These are phyloP conservation scores for Henricia sp. DNA, from an alignment of 53 echinoderm and acorn worm genomes.

Conservation along the genomic window DNA sequence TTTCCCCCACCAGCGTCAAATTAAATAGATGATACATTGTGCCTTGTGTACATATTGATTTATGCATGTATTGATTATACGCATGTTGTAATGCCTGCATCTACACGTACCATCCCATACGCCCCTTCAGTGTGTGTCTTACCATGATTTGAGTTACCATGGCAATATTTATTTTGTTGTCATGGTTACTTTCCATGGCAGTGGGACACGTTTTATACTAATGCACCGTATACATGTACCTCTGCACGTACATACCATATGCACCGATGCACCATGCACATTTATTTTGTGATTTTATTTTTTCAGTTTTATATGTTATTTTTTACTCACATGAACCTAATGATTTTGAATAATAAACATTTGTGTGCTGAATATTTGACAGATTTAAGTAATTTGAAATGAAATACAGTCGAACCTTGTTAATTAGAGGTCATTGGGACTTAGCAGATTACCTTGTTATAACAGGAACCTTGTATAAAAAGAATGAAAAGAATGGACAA, in stretches of 20 bases:
- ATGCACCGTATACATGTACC: neutral
- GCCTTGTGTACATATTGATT: too few species aligned
- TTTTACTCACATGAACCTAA: neutral
- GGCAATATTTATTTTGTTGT: slow-evolving; percentile 8
- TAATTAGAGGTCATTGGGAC: too few species aligned
- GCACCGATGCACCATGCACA: neutral
- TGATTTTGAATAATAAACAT: neutral
- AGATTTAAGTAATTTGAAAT: neutral
- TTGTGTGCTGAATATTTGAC: neutral
- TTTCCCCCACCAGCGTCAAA: too few species aligned
- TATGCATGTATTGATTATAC: too few species aligned
- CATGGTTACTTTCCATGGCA: neutral
- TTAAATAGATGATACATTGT: too few species aligned
- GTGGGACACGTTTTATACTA: neutral
- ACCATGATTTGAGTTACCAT: neutral
- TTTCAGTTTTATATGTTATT: neutral
- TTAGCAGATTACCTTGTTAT: too few species aligned
- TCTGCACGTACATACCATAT: neutral
- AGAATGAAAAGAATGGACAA: too few species aligned
- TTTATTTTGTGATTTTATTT: neutral
- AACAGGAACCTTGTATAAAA: too few species aligned
- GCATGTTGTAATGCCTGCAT: too few species aligned
- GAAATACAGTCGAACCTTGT: too few species aligned
- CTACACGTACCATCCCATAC: too few species aligned
- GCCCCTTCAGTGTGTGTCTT: neutral